Evolutionary conservation across 2,888 invertebrate species (phyloP), one percentile per base, ranked within the genome.

Genomic region (Bibio marci): DNA sequence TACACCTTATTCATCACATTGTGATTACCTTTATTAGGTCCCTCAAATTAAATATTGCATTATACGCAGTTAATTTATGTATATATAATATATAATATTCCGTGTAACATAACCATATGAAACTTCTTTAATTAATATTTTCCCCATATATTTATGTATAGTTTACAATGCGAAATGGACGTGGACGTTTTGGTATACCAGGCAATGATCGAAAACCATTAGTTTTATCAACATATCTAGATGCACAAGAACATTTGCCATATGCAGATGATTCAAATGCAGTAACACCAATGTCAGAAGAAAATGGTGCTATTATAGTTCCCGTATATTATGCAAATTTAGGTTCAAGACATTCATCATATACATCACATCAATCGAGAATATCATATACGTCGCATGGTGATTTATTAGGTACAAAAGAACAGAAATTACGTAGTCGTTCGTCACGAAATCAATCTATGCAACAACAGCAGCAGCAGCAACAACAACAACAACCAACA

Each of bases 191-290:
- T 57, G 73, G 72, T 45, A 79, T 81, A 43, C 80, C 83, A 39
- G 81, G 80, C 43, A 81, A 80, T 40, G 92, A 94, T 64, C 76
- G 88, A 48, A 91, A 91, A 61, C 92, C 92, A 35, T 71, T 92
- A 55, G 91, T 94, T 48, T 72, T 91, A 49, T 90, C 88, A 53
- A 91, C 91, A 49, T 91, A 91, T 69, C 73, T 91, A 63, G 92
- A 87, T 62, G 87, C 86, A 49, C 85, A 86, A 63, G 88, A 90
- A 67, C 90, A 91, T 64, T 73, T 95, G 56, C 94, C 94, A 42
- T 95, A 90, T 60, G 94, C 92, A 41, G 95, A 95, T 62, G 95
- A 94, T 66, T 92, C 92, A 46, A 88, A 88, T 57, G 94, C 92
- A 47, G 94, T 91, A 43, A 95, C 94, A 45, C 95, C 95, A 40